Conservation (phyloP, 2,797 vertebrate genomes). For the Chaunax sp. region DNA sequence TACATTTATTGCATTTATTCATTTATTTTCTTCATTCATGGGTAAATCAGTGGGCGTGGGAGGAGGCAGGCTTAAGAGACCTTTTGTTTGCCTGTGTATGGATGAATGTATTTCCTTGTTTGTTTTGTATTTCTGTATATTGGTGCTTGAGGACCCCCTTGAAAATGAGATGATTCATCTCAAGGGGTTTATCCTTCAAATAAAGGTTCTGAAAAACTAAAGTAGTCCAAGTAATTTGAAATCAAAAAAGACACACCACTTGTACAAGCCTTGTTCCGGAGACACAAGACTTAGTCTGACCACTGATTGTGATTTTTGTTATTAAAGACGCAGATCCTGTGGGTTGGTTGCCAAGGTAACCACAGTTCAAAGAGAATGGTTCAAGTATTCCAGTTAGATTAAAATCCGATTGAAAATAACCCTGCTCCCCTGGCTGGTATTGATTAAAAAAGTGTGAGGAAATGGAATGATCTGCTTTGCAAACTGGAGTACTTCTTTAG, state of each 20-base stretch:
- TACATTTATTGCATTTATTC: too few relatives aligned
- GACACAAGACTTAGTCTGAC: slow-evolving; percentile 54
- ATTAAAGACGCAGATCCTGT: slow-evolving; percentile 58
- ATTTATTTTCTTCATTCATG: too few relatives aligned
- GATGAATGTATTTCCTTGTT: too few relatives aligned
- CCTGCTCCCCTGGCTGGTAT: slow-evolving; percentile 60
- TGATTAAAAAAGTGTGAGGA: slow-evolving; percentile 70
- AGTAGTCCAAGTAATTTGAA: slow-evolving; percentile 19
- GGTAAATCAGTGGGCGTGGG: too few relatives aligned
- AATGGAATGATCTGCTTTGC: slow-evolving; percentile 60
- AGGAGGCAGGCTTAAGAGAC: too few relatives aligned
- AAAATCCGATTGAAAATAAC: slow-evolving; percentile 65
- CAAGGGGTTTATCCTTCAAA: too few relatives aligned
- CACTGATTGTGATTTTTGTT: slow-evolving; percentile 71
- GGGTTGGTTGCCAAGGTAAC: slow-evolving; percentile 80
- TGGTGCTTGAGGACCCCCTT: too few relatives aligned
- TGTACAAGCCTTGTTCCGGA: slow-evolving; percentile 50
- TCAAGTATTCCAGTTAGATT: slow-evolving; percentile 68
- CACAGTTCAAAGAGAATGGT: slow-evolving; percentile 71
- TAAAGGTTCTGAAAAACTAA: too few relatives aligned
- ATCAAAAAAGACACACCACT: slow-evolving; percentile 21
- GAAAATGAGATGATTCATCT: too few relatives aligned
- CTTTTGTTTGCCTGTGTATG: too few relatives aligned
- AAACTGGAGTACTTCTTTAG: slow-evolving; percentile 63
- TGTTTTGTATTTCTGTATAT: too few relatives aligned